Base-by-base conservation (phyloP, 2,113 vertebrate species). In the Phylloscopus whistleri region DNA sequence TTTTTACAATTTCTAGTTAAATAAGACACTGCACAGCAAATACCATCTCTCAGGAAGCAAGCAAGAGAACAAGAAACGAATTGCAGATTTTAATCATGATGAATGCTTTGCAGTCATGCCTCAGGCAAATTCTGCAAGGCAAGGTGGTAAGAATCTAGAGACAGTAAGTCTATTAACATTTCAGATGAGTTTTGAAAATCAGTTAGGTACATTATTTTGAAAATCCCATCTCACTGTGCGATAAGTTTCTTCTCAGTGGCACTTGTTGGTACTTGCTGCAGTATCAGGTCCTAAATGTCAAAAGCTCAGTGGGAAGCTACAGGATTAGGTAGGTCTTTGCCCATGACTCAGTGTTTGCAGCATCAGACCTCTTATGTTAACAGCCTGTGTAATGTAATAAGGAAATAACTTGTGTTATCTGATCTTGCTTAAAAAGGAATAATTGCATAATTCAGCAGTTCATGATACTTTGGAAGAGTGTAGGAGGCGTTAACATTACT, bases 231-330 rank as follows among this genome's bases (percentile, higher is more conserved):
- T 93, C 91, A 18, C 52, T 52, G 31, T 52, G 60, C 1, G 73
- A 59, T 93, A 92, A 81, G 80, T 92, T 92, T 81, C 55, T 93
- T 93, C 75, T 92, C 35, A 15, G 80, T 87, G 64, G 62, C 56
- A 46, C 95, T 89, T 96, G 96, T 96, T 94, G 86, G 86, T 94
- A 39, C 96, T 95, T 97, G 96, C 83, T 92, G 76, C 56, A 49
- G 27, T 92, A 74, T 92, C 86, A 52, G 44, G 86, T 89, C 93
- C 51, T 89, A 17, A 70, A 74, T 46, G 94, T 90, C 91, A 92
- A 20, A 70, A 96, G 48, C 94, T 93, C 41, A 37, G 27, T 86
- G 73, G 33, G 64, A 48, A 93, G 48, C 80, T 90, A 9, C 67
- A 63, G 76, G 64, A 67, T 90, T 86, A 84, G 52, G 33, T 94